phyloP scores from a whole-genome alignment of 2,888 invertebrate genomes.

The Monoplex corrugatus region DNA sequence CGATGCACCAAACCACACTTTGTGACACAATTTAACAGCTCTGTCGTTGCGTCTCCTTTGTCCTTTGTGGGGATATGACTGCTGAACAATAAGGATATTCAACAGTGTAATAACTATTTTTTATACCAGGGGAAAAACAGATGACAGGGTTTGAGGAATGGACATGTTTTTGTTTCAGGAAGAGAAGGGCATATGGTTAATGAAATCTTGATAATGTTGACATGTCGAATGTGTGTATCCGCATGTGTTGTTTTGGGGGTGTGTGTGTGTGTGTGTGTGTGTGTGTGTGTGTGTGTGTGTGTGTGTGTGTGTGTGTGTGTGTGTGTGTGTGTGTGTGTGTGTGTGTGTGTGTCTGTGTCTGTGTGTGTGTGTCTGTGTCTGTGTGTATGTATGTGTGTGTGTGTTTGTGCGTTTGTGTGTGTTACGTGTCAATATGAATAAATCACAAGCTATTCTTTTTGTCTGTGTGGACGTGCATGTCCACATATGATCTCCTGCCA shows the following conservation, averaged over 20 bases:
- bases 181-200: too few relatives aligned
- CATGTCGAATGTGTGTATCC: background rate
- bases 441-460: background rate
- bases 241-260: background rate
- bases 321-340: constrained; percentile 30
- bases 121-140: too few relatives aligned
- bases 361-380: background rate
- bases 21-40: too few relatives aligned
- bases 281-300: constrained; percentile 33
- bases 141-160: too few relatives aligned
- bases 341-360: constrained; percentile 20
- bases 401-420: background rate
- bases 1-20: too few relatives aligned
- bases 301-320: background rate
- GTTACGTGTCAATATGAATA: background rate
- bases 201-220: too few relatives aligned
- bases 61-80: too few relatives aligned
- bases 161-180: too few relatives aligned
- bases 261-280: constrained; percentile 35
- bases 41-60: too few relatives aligned
- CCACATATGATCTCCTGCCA: background rate
- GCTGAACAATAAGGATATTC: too few relatives aligned
- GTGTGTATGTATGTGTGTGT: background rate
- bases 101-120: too few relatives aligned
- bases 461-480: background rate